Evolutionary conservation across 2,888 invertebrate species (phyloP).

Genomic region (Nezara viridula): DNA sequence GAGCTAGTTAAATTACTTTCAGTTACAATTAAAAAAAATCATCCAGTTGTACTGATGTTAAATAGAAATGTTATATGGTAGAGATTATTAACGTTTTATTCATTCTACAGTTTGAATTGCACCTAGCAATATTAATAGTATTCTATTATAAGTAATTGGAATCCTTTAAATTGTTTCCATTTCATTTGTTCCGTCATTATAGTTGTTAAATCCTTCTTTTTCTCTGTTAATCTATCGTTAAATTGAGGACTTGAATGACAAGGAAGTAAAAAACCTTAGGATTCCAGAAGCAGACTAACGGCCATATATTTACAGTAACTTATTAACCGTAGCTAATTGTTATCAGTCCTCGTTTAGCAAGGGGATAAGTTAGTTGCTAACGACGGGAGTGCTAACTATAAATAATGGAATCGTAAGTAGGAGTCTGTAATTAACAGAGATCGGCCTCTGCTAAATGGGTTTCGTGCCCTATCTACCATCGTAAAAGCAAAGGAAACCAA

Average conservation of each 20-base stretch:
- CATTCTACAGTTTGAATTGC: no score
- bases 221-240: background rate
- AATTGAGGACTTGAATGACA: background rate
- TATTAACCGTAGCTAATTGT: background rate
- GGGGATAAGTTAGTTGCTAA: background rate
- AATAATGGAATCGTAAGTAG: constrained; percentile 38
- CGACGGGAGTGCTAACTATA: constrained; percentile 12
- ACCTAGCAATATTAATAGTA: no score
- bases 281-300: background rate
- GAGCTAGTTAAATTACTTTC: no score
- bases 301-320: background rate
- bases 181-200: background rate
- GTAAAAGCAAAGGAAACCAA: background rate
- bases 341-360: background rate
- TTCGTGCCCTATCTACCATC: constrained; percentile 16
- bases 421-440: constrained; percentile 13
- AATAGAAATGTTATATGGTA: no score
- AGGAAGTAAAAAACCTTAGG: background rate
- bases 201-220: background rate
- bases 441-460: background rate
- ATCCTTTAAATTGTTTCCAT: background rate
- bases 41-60: no score
- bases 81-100: no score
- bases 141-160: no score
- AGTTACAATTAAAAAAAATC: no score